phyloP scores from a whole-genome alignment of 2,888 invertebrate genomes.

The Heteromurus nitidus region DNA sequence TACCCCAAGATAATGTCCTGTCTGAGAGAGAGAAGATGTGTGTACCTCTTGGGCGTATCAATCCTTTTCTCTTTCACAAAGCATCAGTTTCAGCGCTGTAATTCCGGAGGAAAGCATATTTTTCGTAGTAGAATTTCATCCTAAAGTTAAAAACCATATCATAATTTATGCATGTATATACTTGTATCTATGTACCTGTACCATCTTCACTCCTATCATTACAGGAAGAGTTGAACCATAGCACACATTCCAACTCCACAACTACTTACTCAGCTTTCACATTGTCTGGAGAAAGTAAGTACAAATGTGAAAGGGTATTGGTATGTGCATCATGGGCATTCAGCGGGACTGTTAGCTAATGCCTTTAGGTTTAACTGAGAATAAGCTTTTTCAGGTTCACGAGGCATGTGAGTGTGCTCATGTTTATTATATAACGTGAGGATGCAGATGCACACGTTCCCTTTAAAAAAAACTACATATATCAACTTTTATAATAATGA shows the following conservation, averaged over 20 bases:
- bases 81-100: too few relatives aligned
- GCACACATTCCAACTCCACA: neutral
- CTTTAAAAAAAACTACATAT: neutral
- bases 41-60: too few relatives aligned
- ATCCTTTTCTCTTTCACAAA: too few relatives aligned
- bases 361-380: neutral
- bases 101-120: too few relatives aligned
- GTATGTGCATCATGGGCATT: neutral
- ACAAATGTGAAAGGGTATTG: neutral
- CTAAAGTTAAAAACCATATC: too few relatives aligned
- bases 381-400: slow-evolving; percentile 31
- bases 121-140: too few relatives aligned
- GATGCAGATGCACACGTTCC: neutral
- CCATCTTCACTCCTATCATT: neutral
- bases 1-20: too few relatives aligned
- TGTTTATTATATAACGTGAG: slow-evolving; percentile 20
- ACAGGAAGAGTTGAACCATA: neutral
- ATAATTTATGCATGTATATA: too few relatives aligned
- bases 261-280: neutral
- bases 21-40: too few relatives aligned
- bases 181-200: too few relatives aligned
- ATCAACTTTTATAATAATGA: slow-evolving; percentile 7
- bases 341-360: neutral
- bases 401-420: neutral
- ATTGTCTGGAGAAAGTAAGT: neutral